These are phyloP conservation scores for Coecobrya sp. DNA, from an alignment of 2,888 invertebrate species.

Conservation along the genomic window DNA sequence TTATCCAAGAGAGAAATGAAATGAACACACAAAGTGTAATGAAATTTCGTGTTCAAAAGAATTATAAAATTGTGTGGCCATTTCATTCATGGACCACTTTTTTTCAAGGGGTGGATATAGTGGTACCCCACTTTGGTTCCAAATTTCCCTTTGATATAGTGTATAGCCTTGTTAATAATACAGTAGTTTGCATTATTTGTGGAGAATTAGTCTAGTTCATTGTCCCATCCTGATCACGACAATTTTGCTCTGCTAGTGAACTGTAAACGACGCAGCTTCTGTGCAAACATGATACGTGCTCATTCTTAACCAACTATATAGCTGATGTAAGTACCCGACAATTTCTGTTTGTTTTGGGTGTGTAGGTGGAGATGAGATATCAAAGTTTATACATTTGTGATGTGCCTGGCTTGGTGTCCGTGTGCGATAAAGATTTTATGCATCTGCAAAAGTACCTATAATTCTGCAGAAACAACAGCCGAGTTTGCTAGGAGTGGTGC, in stretches of 20 bases:
- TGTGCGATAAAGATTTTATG: slow-evolving; percentile 55
- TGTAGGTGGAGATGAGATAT: slow-evolving; percentile 24
- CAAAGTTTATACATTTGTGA: slow-evolving; percentile 54
- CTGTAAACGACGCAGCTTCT: not conserved
- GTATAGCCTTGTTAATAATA: not conserved
- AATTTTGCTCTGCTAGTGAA: slow-evolving; percentile 10
- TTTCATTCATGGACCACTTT: not conserved
- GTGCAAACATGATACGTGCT: slow-evolving; percentile 33
- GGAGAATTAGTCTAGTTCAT: slow-evolving; percentile 31
- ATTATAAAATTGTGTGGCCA: not conserved
- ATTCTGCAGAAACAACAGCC: slow-evolving; percentile 47
- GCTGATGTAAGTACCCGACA: slow-evolving; percentile 9
- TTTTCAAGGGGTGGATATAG: not conserved
- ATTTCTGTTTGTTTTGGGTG: slow-evolving; percentile 31
- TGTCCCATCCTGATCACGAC: slow-evolving; percentile 42
- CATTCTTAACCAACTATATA: slow-evolving; percentile 17
- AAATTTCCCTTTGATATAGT: not conserved
- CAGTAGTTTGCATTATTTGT: slow-evolving; percentile 18
- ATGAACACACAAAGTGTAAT: not conserved
- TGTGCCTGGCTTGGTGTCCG: slow-evolving; percentile 33
- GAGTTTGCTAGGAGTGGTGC: slow-evolving; percentile 8
- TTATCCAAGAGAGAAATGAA: slow-evolving; percentile 7
- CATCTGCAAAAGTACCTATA: slow-evolving; percentile 53
- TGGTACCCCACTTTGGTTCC: slow-evolving; percentile 1
- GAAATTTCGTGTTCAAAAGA: not conserved